Base-by-base conservation (phyloP, 2,113 vertebrate genomes). In the Rhynchomys soricoides region DNA sequence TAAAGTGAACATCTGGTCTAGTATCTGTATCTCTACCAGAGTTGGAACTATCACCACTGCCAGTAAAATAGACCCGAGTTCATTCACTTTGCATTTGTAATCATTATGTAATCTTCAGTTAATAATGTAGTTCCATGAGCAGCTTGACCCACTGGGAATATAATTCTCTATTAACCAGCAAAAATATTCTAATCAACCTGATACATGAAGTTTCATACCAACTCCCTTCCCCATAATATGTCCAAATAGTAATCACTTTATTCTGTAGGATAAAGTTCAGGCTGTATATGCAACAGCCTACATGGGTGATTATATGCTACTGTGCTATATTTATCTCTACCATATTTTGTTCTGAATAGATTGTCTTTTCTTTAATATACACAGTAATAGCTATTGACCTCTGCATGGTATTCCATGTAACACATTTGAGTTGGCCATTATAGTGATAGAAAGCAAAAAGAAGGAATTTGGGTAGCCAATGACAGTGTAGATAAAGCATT, bases 111-210 rank as follows among this genome's bases (percentile, higher is more conserved):
- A 40, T 1, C 24, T 94, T 96, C 22, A 21, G 40, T 78, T 89
- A 59, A 71, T 77, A 78, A 91, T 89, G 75, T 94, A 81, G 40
- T 89, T 91, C 66, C 78, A 66, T 22, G 86, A 79, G 68, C 62
- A 87, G 75, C 89, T 50, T 77, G 48, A 43, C 48, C 52, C 22
- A 79, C 64, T 85, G 70, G 81, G 94, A 92, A 90, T 70, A 68
- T 34, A 92, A 78, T 71, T 43, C 12, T 91, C 64, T 77, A 64
- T 79, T 57, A 96, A 59, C 45, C 15, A 93, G 24, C 70, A 64
- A 68, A 40, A 93, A 40, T 94, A 93, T 86, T 97, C 90, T 88
- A 70, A 90, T 94, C 91, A 93, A 11, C 78, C 50, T 83, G 73
- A 74, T 52, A 95, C 19, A 29, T 88, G 2, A 70, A 85, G 64